Evolutionary conservation across 2,797 vertebrate species (phyloP), one percentile per base, ranked within the genome.

Genomic region (Bovichtus variegatus): DNA sequence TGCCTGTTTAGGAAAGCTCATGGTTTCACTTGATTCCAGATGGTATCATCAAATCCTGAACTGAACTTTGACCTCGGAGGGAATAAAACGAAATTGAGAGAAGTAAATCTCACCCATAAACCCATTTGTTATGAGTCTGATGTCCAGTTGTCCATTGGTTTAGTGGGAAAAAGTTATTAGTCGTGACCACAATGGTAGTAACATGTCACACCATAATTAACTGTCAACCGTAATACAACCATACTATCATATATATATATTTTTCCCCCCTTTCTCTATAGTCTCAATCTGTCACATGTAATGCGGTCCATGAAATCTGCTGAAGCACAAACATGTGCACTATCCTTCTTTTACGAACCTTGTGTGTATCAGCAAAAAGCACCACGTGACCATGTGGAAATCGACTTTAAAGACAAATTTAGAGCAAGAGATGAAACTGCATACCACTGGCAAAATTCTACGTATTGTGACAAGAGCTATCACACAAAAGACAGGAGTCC

Each of bases 81-180:
- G 43, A 69, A 86, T 85, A 43, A 85, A 87, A 91, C 65, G 59
- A 90, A 89, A 91, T 80, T 89, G 80, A 86, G 53, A 53, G 36
- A 76, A 81, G 65, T 84, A 68, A 83, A 83, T 85, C 44, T 18
- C 54, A 71, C 47, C 50, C 50, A 73, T 82, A 69, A 68, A 53
- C 50, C 27, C 10, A n/a, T 10, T 46, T 62, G 60, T 46, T 40
- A 84, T 63, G 53, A 78, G 66, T 61, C 19, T 80, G 25, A 76
- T 80, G 74, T 87, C 79, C 55, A 80, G 57, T 71, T 77, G 76
- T 74, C 41, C 34, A n/a, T 51, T 36, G 65, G 61, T 71, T 62
- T 41, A 58, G 40, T n/a, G 25, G 40, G 34, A 51, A 50, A 62
- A 62, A 47, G 50, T 80, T 78, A 76, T 84, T 65, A 80, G 78